Conservation (phyloP, 2,888 invertebrate species). For the Campoplex capitator region DNA sequence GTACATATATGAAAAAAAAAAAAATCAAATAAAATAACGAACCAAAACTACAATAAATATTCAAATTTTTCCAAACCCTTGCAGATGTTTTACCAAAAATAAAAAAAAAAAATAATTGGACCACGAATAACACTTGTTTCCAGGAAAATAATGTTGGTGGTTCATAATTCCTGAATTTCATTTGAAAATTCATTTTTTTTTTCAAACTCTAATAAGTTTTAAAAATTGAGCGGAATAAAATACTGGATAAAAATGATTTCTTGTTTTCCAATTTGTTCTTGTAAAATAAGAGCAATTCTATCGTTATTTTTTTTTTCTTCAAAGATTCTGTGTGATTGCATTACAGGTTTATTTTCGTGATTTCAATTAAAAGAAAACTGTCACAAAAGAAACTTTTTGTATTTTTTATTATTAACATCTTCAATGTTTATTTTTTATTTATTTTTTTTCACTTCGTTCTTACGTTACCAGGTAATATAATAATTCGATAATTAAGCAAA, state of each 20-base stretch:
- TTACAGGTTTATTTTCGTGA: not conserved
- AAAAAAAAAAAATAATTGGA: not conserved
- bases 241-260: not conserved
- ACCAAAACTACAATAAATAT: not conserved
- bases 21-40: not conserved
- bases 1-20: conserved; percentile 18
- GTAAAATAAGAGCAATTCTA: not conserved
- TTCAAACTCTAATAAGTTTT: no score
- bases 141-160: no score
- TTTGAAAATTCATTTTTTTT: no score
- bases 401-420: conserved; percentile 47
- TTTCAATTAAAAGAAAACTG: not conserved
- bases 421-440: not conserved
- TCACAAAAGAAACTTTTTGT: conserved; percentile 36
- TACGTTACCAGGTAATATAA: conserved; percentile 45
- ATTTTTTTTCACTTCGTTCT: conserved; percentile 29
- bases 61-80: not conserved
- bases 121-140: no score
- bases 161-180: no score
- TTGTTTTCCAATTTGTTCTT: not conserved
- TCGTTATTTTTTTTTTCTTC: not conserved
- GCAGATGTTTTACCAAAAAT: not conserved
- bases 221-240: no score
- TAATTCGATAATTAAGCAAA: conserved; percentile 46
- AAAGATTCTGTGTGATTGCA: not conserved